Evolutionary conservation across 1,140 invertebrate genomes (phyloP), one percentile per base, ranked within the genome.

Genomic region (Meloidogyne chitwoodi): DNA sequence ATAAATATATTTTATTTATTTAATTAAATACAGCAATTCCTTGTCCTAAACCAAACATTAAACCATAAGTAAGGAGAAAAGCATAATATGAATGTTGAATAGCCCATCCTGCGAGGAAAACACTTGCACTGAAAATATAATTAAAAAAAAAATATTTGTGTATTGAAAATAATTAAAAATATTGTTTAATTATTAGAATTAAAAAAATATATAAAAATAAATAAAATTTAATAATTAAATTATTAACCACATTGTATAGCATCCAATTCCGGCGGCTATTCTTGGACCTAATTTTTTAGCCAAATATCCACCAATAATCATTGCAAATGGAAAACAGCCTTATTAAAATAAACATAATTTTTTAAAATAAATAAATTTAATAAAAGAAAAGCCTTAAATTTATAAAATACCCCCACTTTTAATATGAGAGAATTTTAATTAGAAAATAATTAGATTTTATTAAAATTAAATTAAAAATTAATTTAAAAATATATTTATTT

Each of bases 301-400:
- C 24, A 88, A 62, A 67, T 68, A 80, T 3, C 84, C 84, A 22
- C 84, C 84, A 68, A 86, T 84, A 6, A 86, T 80, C 84, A 86
- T 86, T 26, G 84, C 85, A 76, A 86, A 87, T 22, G 84, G 84
- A 74, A 86, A 86, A 66, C 86, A 87, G 4, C 84, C 83, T 77
- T 16, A n/a, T n/a, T n/a, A n/a, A n/a, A n/a, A n/a, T n/a, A n/a
- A 62, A 62, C 24, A 63, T 29, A n/a, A 68, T 11, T 27, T 62
- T 72, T 26, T 26, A 74, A 22, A 56, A 68, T 24, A n/a, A 16
- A n/a, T n/a, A 24, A 67, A 27, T 65, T 65, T n/a, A n/a, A n/a
- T n/a, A n/a, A n/a, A n/a, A n/a, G n/a, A n/a, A n/a, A n/a, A n/a
- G n/a, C n/a, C n/a, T n/a, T n/a, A n/a, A n/a, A n/a, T n/a, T n/a